A percentile compares a stretch with the other conserved stretches of the same genome.
phyloP scores from a whole-genome alignment of 2,797 vertebrate genomes.

The Enteromius mattozi region DNA sequence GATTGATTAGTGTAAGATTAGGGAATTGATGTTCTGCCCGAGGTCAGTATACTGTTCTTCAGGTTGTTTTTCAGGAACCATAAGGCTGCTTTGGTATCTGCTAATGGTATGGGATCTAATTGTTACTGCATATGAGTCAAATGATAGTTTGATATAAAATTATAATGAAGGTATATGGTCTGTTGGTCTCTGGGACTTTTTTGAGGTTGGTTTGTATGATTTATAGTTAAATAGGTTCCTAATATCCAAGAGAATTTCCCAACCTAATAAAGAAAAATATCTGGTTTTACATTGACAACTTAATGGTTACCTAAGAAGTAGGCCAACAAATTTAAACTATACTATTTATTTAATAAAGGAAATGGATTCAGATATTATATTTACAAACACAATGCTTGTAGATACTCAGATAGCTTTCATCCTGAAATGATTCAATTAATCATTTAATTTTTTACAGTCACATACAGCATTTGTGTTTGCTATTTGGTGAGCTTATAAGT shows the following conservation, averaged over 20 bases:
- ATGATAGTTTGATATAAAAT: constrained; percentile 1
- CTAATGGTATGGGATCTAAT: background rate
- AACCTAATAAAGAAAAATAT: constrained; percentile 63
- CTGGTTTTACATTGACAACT: constrained; percentile 61
- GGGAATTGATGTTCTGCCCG: background rate
- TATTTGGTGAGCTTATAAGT: background rate
- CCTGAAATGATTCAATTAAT: background rate
- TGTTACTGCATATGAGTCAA: constrained; percentile 2
- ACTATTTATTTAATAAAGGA: constrained; percentile 7
- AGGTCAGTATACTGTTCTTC: background rate
- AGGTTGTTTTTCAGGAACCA: background rate
- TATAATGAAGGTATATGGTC: constrained; percentile 24
- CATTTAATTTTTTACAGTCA: background rate
- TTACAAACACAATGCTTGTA: background rate
- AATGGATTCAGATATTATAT: background rate
- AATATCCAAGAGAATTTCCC: constrained; percentile 36
- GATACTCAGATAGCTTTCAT: background rate
- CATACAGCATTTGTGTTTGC: background rate
- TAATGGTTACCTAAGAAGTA: constrained; percentile 45
- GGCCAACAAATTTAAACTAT: constrained; percentile 6
- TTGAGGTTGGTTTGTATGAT: background rate
- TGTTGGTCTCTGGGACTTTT: background rate
- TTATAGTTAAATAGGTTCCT: constrained; percentile 17
- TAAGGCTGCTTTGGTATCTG: background rate
- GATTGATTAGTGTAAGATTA: background rate